These are phyloP conservation scores for Drosophila falleni DNA, from an alignment of 2,888 invertebrate species.

Conservation along the genomic window DNA sequence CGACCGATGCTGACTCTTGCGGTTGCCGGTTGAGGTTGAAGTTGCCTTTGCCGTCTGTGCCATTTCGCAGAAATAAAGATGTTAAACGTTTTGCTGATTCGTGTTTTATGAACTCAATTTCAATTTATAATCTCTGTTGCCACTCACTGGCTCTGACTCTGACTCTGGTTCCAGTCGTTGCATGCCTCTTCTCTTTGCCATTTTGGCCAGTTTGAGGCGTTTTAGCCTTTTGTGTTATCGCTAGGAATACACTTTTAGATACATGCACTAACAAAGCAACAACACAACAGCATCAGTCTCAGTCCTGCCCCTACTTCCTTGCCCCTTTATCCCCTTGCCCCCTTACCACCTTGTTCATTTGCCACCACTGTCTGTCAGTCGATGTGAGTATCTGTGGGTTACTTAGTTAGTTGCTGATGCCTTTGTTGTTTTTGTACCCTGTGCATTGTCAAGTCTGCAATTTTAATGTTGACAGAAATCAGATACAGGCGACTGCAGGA, in stretches of 20 bases:
- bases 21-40: constrained; percentile 57
- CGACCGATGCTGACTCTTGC: constrained; percentile 58
- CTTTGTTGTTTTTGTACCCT: constrained; percentile 26
- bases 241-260: constrained; percentile 70
- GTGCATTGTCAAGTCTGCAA: constrained; percentile 78
- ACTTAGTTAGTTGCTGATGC: constrained; percentile 68
- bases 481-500: constrained; percentile 75
- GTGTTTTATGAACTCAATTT: constrained; percentile 85
- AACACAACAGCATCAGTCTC: constrained; percentile 22
- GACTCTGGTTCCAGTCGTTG: constrained; percentile 17
- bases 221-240: constrained; percentile 80
- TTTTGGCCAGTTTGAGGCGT: constrained; percentile 64
- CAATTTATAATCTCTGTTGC: constrained; percentile 83
- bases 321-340: constrained; percentile 2
- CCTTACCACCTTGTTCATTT: neutral
- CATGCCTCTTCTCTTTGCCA: constrained; percentile 18
- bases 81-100: constrained; percentile 84
- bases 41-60: constrained; percentile 50
- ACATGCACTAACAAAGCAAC: constrained; percentile 59
- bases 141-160: constrained; percentile 69
- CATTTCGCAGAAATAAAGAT: constrained; percentile 82
- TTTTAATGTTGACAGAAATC: constrained; percentile 82
- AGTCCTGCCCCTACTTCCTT: constrained; percentile 3
- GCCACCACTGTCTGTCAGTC: constrained; percentile 54
- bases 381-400: constrained; percentile 71